Conservation (phyloP, 1,140 invertebrate genomes). For the Hetaerina americana region DNA sequence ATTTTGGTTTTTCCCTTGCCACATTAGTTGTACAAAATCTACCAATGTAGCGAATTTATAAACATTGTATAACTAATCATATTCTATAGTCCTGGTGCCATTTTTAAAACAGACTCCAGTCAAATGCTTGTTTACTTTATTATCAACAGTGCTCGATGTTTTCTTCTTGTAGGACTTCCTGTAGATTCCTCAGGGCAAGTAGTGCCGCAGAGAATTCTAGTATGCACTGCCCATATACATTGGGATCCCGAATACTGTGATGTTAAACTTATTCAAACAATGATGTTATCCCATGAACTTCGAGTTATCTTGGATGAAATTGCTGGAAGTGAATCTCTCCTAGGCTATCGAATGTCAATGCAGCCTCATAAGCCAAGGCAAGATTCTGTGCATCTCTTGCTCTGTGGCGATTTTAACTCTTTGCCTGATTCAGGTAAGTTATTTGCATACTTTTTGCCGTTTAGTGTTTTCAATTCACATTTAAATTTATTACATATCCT, state of each 20-base stretch:
- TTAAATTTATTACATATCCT: constrained; percentile 4
- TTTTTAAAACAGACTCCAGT: no score
- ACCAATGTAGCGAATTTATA: no score
- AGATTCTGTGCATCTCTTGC: constrained; percentile 78
- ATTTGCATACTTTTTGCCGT: background rate
- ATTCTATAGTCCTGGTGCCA: no score
- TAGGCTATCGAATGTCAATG: constrained; percentile 22
- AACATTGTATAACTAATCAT: no score
- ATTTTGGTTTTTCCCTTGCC: no score
- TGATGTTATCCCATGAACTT: constrained; percentile 95
- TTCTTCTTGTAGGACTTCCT: constrained; percentile 40
- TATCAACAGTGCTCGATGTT: no score
- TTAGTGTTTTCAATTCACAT: constrained; percentile 4
- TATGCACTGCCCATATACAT: constrained; percentile 97
- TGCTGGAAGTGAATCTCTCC: constrained; percentile 41
- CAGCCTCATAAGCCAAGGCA: constrained; percentile 44
- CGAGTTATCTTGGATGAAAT: constrained; percentile 65
- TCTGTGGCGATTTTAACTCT: constrained; percentile 98
- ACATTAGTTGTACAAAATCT: no score
- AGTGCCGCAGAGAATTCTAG: constrained; percentile 72
- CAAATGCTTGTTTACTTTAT: no score
- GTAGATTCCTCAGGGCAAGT: constrained; percentile 48
- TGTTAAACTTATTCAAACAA: constrained; percentile 99
- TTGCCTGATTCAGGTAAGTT: constrained; percentile 83
- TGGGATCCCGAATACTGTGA: constrained; percentile 99